Evolutionary conservation across 2,888 invertebrate genomes (phyloP).

Genomic region (Acleris sparsana): DNA sequence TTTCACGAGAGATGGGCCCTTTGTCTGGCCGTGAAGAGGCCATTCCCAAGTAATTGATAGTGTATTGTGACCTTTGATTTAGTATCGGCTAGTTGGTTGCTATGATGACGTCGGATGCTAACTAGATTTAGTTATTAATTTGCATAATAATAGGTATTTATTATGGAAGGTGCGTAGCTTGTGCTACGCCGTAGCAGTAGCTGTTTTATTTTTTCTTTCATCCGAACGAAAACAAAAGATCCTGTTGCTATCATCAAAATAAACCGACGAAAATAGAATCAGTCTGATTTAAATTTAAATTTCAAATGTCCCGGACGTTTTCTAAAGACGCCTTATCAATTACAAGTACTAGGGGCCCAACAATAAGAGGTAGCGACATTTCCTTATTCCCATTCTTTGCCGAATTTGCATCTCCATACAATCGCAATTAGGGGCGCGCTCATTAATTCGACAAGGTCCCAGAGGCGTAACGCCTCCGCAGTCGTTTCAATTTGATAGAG

Average conservation of each 20-base stretch:
- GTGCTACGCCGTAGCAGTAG: background rate
- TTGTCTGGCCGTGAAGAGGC: constrained; percentile 24
- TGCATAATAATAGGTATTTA: background rate
- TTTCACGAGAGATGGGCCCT: constrained; percentile 30
- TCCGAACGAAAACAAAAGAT: background rate
- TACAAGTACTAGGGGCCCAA: constrained; percentile 72
- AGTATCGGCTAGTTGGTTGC: constrained; percentile 32
- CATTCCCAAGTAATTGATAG: constrained; percentile 34
- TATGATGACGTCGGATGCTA: background rate
- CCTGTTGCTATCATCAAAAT: constrained; percentile 2
- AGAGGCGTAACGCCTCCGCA: constrained; percentile 46
- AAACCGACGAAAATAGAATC: constrained; percentile 41
- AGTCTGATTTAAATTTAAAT: constrained; percentile 69
- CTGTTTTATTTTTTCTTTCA: background rate
- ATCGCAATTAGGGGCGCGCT: constrained; percentile 72
- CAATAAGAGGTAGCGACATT: constrained; percentile 67
- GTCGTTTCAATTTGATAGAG: constrained; percentile 62
- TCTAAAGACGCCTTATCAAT: constrained; percentile 75
- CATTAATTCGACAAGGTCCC: constrained; percentile 63
- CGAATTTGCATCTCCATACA: constrained; percentile 80
- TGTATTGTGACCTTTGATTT: constrained; percentile 35
- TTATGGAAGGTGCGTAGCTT: background rate
- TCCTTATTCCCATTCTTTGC: constrained; percentile 62
- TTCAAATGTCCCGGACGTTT: constrained; percentile 60
- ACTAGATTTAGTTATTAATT: background rate